These are phyloP conservation scores for Leucoraja erinaceus DNA, from an alignment of 2,113 vertebrate genomes.

Conservation along the genomic window DNA sequence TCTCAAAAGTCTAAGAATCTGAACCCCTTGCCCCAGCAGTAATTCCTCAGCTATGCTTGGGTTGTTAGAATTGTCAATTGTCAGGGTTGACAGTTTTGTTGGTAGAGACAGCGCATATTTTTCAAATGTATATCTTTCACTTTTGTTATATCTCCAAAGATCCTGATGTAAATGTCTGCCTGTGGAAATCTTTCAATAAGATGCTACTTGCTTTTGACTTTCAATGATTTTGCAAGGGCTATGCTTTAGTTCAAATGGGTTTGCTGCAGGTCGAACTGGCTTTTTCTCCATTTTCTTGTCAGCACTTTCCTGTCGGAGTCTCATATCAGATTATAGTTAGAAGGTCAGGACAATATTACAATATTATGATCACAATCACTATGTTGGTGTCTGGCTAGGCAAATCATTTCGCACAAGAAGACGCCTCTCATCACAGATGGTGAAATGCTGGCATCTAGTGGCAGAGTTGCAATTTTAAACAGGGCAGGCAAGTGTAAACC, in stretches of 20 bases:
- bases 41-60: too few relatives aligned
- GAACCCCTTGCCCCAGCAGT: too few relatives aligned
- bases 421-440: background rate
- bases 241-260: background rate
- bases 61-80: too few relatives aligned
- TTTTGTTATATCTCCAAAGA: background rate
- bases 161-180: background rate
- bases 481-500: background rate
- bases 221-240: background rate
- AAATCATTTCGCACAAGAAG: background rate
- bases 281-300: background rate
- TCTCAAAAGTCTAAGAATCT: too few relatives aligned
- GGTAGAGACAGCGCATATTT: background rate
- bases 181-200: too few relatives aligned
- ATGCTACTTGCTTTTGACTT: background rate
- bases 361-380: background rate
- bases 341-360: background rate
- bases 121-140: background rate
- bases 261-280: background rate
- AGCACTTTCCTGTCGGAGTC: background rate
- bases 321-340: background rate
- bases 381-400: background rate
- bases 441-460: constrained; percentile 29
- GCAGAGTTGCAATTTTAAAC: background rate
- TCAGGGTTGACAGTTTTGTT: background rate